Conservation (phyloP, 2,888 invertebrate species). For the Stenolophus ochropezus region DNA sequence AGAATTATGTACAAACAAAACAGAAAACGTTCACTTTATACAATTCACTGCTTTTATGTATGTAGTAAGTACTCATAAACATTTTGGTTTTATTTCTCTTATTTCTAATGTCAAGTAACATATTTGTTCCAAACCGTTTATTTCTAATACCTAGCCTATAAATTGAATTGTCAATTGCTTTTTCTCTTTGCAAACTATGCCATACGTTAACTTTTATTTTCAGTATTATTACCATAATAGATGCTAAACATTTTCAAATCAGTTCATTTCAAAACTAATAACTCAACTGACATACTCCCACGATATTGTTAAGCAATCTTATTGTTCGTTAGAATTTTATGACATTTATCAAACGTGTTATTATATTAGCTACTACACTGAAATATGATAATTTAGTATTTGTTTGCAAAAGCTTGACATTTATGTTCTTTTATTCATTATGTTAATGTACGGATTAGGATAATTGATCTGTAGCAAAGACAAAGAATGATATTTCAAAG, state of each 20-base stretch:
- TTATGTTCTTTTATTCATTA: neutral
- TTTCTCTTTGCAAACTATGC: neutral
- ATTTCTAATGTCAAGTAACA: neutral
- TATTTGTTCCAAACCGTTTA: neutral
- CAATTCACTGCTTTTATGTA: no score
- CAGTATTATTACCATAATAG: neutral
- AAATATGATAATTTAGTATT: conserved; percentile 20
- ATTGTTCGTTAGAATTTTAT: conserved; percentile 29
- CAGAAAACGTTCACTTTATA: no score
- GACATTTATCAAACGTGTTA: conserved; percentile 7
- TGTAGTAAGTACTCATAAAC: neutral
- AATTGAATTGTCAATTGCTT: neutral
- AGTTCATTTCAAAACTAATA: neutral
- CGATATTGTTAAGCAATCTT: conserved; percentile 10
- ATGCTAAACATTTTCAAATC: neutral
- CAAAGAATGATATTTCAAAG: neutral
- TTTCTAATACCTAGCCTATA: neutral
- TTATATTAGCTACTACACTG: neutral
- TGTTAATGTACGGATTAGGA: neutral
- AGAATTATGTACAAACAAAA: no score
- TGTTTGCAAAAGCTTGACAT: neutral
- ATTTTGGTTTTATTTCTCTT: neutral
- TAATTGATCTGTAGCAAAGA: neutral
- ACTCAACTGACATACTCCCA: neutral
- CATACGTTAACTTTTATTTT: neutral